Evolutionary conservation across 2,797 vertebrate species (phyloP), one percentile per base, ranked within the genome.

Genomic region (Tragelaphus eurycerus): DNA sequence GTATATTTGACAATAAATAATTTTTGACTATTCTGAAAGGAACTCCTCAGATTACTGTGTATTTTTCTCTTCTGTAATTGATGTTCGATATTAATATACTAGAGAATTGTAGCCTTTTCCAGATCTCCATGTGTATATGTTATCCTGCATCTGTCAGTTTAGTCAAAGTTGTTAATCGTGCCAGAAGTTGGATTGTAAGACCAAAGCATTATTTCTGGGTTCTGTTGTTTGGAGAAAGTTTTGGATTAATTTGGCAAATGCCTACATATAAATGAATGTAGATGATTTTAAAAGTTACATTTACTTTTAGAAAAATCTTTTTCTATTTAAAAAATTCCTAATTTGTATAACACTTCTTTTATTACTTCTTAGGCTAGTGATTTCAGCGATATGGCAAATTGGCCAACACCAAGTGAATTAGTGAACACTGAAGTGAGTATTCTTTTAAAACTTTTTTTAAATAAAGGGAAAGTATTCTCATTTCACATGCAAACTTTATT

Each of bases 381-480:
- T 98, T 99, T 99, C 98, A 99, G 99, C 59, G 99, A 99, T 97
- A 99, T 99, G 95, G 99, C 99, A 91, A 99, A 99, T 98, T 99
- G 99, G 99, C 99, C 99, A 43, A 99, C 99, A 64, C 99, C 99
- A 38, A 99, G 99, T 7, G 99, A 99, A 98, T 99, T 99, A 95
- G 99, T 99, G 95, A 99, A 98, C 98, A 99, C 99, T 98, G 99
- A 99, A 99, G 99, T 99, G 98, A 97, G 99, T 96, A 96, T 89
- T 81, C 27, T 79, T 91, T 92, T 74, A 91, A 25, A 11, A 11
- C 43, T 46, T 16, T 52, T 78, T 50, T 19, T 12, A 31, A 55
- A 54, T 64, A 59, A 74, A 90, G 59, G 12, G n/a, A 48, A 92
- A 81, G 54, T 59, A 52, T 62, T 92, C 7, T 95, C 23, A 81